Evolutionary conservation across 2,888 invertebrate genomes (phyloP).

Genomic region (Griposia aprilina): DNA sequence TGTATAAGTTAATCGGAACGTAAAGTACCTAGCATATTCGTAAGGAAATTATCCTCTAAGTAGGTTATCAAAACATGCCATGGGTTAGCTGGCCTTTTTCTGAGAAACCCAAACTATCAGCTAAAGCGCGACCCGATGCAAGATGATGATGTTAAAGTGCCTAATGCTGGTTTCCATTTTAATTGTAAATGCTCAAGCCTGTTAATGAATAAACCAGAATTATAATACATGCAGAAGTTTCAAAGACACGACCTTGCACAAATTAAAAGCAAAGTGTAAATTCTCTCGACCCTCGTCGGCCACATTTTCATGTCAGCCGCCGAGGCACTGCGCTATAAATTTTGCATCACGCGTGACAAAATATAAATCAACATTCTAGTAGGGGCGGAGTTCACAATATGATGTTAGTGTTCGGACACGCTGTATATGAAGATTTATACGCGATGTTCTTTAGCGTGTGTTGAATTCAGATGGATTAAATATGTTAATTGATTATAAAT

Average conservation of each 20-base stretch:
- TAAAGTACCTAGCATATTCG: no score
- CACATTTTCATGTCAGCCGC: conserved; percentile 12
- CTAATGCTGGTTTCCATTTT: no score
- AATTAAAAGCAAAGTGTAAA: conserved; percentile 22
- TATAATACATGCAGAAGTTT: neutral
- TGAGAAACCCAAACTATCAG: no score
- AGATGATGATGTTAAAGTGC: no score
- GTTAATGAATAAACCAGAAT: conserved; percentile 8
- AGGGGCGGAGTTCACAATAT: conserved; percentile 10
- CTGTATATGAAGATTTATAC: conserved; percentile 14
- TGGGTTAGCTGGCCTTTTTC: no score
- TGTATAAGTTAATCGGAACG: no score
- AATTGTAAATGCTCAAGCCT: neutral
- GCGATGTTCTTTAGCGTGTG: neutral
- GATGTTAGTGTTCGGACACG: conserved; percentile 15
- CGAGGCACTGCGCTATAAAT: conserved; percentile 20
- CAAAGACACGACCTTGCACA: conserved; percentile 43
- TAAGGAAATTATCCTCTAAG: no score
- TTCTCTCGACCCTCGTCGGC: conserved; percentile 8
- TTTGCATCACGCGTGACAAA: conserved; percentile 52
- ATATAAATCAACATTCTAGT: conserved; percentile 42
- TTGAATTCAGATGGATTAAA: neutral
- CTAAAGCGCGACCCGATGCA: no score
- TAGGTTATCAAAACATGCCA: no score
- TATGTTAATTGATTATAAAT: neutral